A percentile compares a stretch with the other conserved stretches of the same genome.
phyloP scores from a whole-genome alignment of 2,888 invertebrate species.

The Ichneumon xanthorius region DNA sequence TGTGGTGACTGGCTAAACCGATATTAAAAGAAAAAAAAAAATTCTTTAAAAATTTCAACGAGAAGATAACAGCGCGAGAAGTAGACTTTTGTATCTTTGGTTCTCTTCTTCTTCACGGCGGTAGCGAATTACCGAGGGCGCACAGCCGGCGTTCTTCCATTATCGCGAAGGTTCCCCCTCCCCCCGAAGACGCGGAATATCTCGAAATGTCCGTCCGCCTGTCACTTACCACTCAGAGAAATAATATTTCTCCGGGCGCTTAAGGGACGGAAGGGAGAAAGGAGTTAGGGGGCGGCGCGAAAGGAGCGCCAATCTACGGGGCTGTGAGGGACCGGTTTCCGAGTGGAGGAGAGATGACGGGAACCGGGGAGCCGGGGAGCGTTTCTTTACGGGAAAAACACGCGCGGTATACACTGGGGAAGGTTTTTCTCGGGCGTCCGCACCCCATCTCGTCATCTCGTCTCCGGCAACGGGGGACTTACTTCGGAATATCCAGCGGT shows the following conservation, averaged over 20 bases:
- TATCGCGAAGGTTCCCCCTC: slow-evolving; percentile 66
- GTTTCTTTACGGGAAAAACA: slow-evolving; percentile 16
- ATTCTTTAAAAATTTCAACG: neutral
- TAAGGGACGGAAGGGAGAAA: slow-evolving; percentile 57
- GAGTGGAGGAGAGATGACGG: slow-evolving; percentile 10
- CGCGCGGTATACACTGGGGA: slow-evolving; percentile 10
- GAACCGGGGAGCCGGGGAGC: slow-evolving; percentile 33
- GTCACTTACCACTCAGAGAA: slow-evolving; percentile 81
- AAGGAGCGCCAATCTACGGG: slow-evolving; percentile 1
- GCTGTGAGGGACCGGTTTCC: slow-evolving; percentile 3
- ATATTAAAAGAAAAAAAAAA: neutral
- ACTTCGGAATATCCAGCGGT: slow-evolving; percentile 26
- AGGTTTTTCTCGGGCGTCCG: slow-evolving; percentile 40
- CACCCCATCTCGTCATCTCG: neutral
- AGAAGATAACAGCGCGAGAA: neutral
- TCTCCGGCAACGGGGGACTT: slow-evolving; percentile 46
- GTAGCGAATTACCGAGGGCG: slow-evolving; percentile 57
- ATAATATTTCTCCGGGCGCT: slow-evolving; percentile 78
- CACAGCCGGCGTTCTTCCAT: slow-evolving; percentile 59
- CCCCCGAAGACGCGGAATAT: slow-evolving; percentile 73
- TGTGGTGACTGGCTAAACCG: too few relatives aligned
- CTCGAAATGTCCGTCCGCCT: slow-evolving; percentile 78
- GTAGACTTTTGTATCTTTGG: neutral
- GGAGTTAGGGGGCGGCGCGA: slow-evolving; percentile 20
- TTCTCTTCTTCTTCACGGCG: slow-evolving; percentile 15